Evolutionary conservation across 2,888 invertebrate species (phyloP), one percentile per base, ranked within the genome.

Genomic region (Campaea margaritaria): DNA sequence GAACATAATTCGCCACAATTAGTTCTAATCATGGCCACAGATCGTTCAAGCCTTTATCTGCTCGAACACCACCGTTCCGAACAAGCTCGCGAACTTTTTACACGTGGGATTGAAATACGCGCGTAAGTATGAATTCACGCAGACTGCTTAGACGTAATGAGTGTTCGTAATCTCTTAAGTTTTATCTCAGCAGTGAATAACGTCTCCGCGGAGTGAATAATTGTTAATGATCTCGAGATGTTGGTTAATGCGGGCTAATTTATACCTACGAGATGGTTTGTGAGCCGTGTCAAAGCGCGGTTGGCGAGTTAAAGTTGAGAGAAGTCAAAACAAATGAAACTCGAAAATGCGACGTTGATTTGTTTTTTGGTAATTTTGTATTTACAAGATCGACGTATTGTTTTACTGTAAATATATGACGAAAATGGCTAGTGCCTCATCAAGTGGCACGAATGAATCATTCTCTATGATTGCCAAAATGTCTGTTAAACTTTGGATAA

Each of bases 161-260:
- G 63, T 68, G 64, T 70, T 66, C 36, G 59, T 66, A 65, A 69
- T 69, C 69, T 65, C 66, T 62, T 65, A 65, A 68, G 66, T 70
- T 68, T 66, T 70, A 68, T 70, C 68, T 65, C 57, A 47, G 34
- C 44, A 55, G 54, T 59, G 63, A 63, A 65, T 63, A 56, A 63
- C 58, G 57, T 27, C 55, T 38, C 41, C 12, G 39, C 11, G 36
- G 12, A 55, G 50, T 56, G 56, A 56, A 60, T 60, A 55, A 60
- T 54, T 55, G 60, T 59, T 54, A 59, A 59, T 59, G 59, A 45
- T 41, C 45, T 53, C 16, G 48, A 52, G 47, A 52, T 52, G 51
- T 58, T 27, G 49, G 50, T 44, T 53, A 58, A 47, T 31, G 48
- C 43, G 36, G 36, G 13, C 36, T 44, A 44, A 52, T 36, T 52